Evolutionary conservation across 1,140 invertebrate genomes (phyloP).

Genomic region (Drosophila murphyi): DNA sequence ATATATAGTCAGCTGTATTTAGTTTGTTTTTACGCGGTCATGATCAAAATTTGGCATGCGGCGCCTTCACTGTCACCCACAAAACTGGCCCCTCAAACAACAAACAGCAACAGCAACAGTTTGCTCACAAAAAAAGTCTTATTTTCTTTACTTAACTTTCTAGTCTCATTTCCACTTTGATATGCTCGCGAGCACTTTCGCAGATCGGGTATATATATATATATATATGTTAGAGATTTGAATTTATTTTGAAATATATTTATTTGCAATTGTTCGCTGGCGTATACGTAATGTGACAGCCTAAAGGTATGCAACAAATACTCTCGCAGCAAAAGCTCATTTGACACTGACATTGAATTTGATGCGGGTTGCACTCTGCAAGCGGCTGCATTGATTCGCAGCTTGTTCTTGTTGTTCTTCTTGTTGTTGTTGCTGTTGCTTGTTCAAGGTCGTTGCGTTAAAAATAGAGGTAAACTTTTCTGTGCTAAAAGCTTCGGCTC

Average conservation of each 20-base stretch:
- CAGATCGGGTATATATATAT: not conserved
- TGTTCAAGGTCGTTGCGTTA: constrained; percentile 52
- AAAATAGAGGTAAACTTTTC: constrained; percentile 32
- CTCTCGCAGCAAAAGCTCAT: constrained; percentile 31
- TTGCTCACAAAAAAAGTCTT: constrained; percentile 54
- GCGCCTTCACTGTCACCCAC: constrained; percentile 57
- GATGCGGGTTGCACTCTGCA: constrained; percentile 28
- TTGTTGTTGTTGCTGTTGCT: constrained; percentile 28
- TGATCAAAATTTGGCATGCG: constrained; percentile 77
- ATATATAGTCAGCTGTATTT: constrained; percentile 26
- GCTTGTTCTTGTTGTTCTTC: constrained; percentile 10
- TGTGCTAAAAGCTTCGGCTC: not conserved
- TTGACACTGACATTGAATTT: constrained; percentile 72
- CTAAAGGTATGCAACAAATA: constrained; percentile 65
- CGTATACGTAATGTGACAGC: constrained; percentile 67
- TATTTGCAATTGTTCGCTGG: constrained; percentile 28
- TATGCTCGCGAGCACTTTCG: constrained; percentile 30
- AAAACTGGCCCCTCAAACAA: constrained; percentile 59
- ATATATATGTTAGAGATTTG: constrained; percentile 15
- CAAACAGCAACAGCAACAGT: constrained; percentile 75
- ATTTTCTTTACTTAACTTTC: constrained; percentile 51
- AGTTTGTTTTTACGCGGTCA: constrained; percentile 69
- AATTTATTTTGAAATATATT: constrained; percentile 1
- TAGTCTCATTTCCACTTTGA: constrained; percentile 40
- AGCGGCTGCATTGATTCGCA: constrained; percentile 65